These are phyloP conservation scores for Trichonephila inaurata DNA, from an alignment of 1,140 invertebrate species.

Conservation along the genomic window DNA sequence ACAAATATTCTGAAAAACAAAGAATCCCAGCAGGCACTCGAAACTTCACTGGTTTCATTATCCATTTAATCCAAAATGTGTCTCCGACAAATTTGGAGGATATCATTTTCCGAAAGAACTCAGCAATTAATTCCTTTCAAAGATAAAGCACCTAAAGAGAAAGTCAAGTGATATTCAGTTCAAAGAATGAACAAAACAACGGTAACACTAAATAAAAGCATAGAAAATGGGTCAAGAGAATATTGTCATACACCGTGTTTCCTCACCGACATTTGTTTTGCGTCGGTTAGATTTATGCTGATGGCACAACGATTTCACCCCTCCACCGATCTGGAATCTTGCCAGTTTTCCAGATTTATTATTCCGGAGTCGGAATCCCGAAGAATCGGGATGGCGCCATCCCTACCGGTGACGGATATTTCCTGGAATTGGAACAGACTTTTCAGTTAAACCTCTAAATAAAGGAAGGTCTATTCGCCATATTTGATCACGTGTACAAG, in stretches of 20 bases:
- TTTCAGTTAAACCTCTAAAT: constrained; percentile 46
- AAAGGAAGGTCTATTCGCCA: constrained; percentile 19
- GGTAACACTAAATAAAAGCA: constrained; percentile 65
- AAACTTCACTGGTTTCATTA: neutral
- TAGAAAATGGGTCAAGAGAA: constrained; percentile 74
- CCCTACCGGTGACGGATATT: constrained; percentile 66
- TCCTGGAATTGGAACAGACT: constrained; percentile 66
- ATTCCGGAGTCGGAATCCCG: constrained; percentile 67
- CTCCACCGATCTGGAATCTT: constrained; percentile 68
- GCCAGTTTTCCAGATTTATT: constrained; percentile 76
- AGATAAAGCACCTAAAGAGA: constrained; percentile 44
- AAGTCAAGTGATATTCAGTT: constrained; percentile 40
- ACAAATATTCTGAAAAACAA: neutral
- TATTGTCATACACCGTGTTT: constrained; percentile 75
- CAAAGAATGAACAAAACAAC: constrained; percentile 44
- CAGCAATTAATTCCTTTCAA: constrained; percentile 61
- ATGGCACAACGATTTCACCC: constrained; percentile 70
- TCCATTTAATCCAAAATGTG: neutral
- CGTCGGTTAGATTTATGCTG: constrained; percentile 75
- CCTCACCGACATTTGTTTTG: constrained; percentile 74
- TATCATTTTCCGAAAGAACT: constrained; percentile 22
- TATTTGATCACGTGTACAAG: constrained; percentile 37
- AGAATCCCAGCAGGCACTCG: neutral
- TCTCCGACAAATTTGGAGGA: neutral
- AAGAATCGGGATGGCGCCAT: constrained; percentile 74